Conservation (phyloP, 2,113 vertebrate species). For the Protobothrops mucrosquamatus region DNA sequence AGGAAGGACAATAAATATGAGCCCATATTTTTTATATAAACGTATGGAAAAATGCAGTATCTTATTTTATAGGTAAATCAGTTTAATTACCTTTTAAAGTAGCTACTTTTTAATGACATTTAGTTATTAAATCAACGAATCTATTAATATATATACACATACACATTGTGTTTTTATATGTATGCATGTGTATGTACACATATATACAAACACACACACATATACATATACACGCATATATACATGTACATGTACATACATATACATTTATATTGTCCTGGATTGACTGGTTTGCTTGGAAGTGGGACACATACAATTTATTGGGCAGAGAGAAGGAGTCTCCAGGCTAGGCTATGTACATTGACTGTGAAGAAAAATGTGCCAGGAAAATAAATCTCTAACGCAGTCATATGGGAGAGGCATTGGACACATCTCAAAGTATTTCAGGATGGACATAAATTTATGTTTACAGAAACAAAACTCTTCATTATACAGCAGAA, state of each 20-base stretch:
- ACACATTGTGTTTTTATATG: background rate
- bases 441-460: background rate
- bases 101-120: background rate
- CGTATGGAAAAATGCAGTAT: background rate
- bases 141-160: background rate
- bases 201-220: background rate
- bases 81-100: background rate
- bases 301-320: background rate
- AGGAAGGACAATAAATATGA: background rate
- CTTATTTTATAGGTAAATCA: background rate
- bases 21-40: background rate
- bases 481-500: background rate
- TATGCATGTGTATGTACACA: background rate
- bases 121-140: background rate
- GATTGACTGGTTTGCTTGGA: background rate
- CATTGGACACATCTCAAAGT: background rate
- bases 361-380: background rate
- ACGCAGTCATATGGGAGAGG: background rate
- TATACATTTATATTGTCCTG: background rate
- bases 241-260: background rate
- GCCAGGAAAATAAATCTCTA: background rate
- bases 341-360: background rate
- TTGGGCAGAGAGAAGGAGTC: background rate
- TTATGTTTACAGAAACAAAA: background rate
- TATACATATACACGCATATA: background rate